Percentiles rank a stretch among this genome's conserved stretches.
These are phyloP conservation scores for Pyrocephalus nanus DNA, from an alignment of 2,797 vertebrate species.

Conservation along the genomic window DNA sequence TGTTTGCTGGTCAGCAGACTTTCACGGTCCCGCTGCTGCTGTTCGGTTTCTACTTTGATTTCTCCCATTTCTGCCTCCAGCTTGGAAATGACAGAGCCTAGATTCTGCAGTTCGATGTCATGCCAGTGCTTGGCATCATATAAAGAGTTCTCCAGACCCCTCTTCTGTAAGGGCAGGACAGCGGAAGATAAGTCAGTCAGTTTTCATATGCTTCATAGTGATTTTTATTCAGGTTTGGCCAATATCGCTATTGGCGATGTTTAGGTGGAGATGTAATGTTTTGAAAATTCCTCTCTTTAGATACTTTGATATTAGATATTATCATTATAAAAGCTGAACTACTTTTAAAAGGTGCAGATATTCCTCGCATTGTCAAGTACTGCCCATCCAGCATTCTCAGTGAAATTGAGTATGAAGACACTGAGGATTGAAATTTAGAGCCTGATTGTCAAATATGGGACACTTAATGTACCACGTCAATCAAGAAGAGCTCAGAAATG, in stretches of 20 bases:
- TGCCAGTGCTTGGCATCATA: slow-evolving; percentile 90
- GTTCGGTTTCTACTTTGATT: slow-evolving; percentile 83
- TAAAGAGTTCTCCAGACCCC: slow-evolving; percentile 89
- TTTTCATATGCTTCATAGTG: neutral
- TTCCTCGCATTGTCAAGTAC: neutral
- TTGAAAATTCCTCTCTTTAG: neutral
- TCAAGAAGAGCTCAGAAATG: neutral
- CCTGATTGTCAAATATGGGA: neutral
- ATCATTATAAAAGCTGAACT: neutral
- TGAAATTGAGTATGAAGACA: neutral
- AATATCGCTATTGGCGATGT: neutral
- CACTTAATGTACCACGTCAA: neutral
- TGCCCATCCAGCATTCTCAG: neutral
- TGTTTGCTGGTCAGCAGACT: slow-evolving; percentile 82
- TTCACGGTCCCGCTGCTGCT: slow-evolving; percentile 85
- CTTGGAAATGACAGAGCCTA: slow-evolving; percentile 86
- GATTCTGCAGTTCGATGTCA: slow-evolving; percentile 90
- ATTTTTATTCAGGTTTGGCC: neutral
- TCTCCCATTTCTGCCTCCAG: slow-evolving; percentile 89
- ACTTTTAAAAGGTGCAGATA: neutral
- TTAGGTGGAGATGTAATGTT: neutral
- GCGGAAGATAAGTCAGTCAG: neutral
- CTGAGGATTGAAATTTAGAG: neutral
- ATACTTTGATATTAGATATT: neutral
- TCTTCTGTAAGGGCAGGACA: slow-evolving; percentile 80